A percentile compares a stretch with the other conserved stretches of the same genome.
phyloP scores from a whole-genome alignment of 2,888 invertebrate genomes.

The Brenthis daphne region DNA sequence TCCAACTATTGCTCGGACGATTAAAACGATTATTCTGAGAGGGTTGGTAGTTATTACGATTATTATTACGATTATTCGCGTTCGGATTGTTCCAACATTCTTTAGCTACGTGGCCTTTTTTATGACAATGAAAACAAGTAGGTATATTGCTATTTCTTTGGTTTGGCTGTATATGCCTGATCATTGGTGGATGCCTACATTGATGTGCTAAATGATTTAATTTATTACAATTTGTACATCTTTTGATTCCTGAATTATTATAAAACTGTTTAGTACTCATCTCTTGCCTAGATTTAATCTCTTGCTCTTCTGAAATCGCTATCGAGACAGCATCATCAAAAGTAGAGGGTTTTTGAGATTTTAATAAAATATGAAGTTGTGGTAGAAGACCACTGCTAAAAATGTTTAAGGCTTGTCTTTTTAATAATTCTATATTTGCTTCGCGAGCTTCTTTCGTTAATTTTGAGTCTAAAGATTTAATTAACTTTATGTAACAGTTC shows the following conservation, averaged over 20 bases:
- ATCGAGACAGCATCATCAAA: constrained; percentile 46
- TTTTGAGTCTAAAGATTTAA: constrained; percentile 32
- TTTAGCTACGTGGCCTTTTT: constrained; percentile 30
- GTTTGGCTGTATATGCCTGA: constrained; percentile 24
- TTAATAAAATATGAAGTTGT: constrained; percentile 47
- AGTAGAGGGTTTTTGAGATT: constrained; percentile 45
- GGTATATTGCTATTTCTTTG: constrained; percentile 16
- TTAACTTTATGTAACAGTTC: constrained; percentile 34
- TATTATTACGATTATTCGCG: constrained; percentile 13
- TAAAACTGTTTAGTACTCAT: constrained; percentile 27
- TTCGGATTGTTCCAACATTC: constrained; percentile 35
- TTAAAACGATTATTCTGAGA: constrained; percentile 20
- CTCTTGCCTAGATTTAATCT: constrained; percentile 42
- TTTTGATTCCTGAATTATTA: constrained; percentile 12
- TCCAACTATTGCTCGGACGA: constrained; percentile 8
- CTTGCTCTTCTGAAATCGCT: constrained; percentile 43
- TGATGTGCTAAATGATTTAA: constrained; percentile 34
- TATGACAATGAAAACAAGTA: constrained; percentile 36
- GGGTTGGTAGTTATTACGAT: neutral
- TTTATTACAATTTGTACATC: constrained; percentile 35
- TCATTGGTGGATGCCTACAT: constrained; percentile 28
- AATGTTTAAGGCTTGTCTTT: constrained; percentile 47
- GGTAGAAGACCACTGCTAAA: constrained; percentile 47
- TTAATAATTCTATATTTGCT: constrained; percentile 43
- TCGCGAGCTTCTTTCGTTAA: constrained; percentile 32